Percentiles rank a stretch among this genome's conserved stretches.
Conservation (phyloP, 2,797 vertebrate species). For the Lates japonicus region DNA sequence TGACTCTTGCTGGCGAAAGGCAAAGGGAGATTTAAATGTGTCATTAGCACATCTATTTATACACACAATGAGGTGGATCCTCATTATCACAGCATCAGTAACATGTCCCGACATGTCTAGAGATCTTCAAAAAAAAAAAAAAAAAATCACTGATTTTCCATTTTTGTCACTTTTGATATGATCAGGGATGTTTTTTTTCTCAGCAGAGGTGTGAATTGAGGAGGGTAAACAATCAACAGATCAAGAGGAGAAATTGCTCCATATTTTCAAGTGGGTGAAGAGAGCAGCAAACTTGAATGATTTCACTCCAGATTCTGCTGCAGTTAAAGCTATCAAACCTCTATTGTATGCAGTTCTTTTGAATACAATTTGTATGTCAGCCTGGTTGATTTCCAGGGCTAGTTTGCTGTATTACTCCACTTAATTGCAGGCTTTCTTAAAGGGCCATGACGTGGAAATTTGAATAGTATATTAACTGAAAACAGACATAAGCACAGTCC, state of each 20-base stretch:
- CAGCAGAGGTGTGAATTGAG: conserved; percentile 76
- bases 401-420: not conserved
- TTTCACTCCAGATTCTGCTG: conserved; percentile 4
- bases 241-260: conserved; percentile 45
- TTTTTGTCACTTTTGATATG: conserved; percentile 63
- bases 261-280: conserved; percentile 45
- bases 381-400: not conserved
- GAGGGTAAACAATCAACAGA: conserved; percentile 78
- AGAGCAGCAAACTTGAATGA: conserved; percentile 18
- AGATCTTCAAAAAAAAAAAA: conserved; percentile 36
- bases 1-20: conserved; percentile 62
- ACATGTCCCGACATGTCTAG: conserved; percentile 76
- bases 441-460: not conserved
- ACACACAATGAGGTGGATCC: conserved; percentile 80
- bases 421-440: not conserved
- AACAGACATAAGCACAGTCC: not conserved
- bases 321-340: not conserved
- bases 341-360: not conserved
- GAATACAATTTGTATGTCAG: not conserved
- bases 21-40: conserved; percentile 80
- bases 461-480: not conserved
- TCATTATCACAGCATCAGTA: conserved; percentile 84
- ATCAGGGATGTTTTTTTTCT: conserved; percentile 45
- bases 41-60: conserved; percentile 88
- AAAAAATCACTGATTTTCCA: conserved; percentile 49